Base-by-base conservation (phyloP, 2,888 invertebrate genomes). In the Gnatocerus cornutus region DNA sequence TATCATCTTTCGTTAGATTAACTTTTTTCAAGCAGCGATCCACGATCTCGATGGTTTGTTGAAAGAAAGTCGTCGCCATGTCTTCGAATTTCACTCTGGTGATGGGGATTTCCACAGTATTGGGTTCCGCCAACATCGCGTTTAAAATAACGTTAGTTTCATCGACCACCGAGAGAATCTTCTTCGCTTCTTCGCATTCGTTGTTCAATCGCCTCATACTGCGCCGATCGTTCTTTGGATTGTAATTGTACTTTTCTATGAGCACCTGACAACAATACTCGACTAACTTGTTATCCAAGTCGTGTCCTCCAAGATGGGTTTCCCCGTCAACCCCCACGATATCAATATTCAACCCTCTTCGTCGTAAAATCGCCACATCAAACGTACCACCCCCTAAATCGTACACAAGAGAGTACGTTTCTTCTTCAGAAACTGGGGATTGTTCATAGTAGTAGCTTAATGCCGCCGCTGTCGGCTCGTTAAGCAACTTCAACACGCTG, bases 371-470 rank as follows among this genome's bases (percentile, higher is more conserved):
- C 2, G 78, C 76, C 3, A 79, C 75, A 41, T 79, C 78, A 39
- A 78, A 77, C 2, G 79, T 79, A 12, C 78, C 78, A 6, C 78
- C 78, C 3, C 78, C 79, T 13, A 78, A 72, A 68, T 79, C 79
- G 50, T 72, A 78, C 43, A 78, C 76, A 6, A 77, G 39, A 13
- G 77, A 65, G 30, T 72, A 74, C 14, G 39, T 59, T 45, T 71
- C 71, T 12, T 65, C 45, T 3, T 69, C 70, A 9, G 9, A 16
- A 9, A 13, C 48, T 10, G 71, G 69, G n/a, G 59, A 55, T 5
- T 75, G 70, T 29, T 73, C 55, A 10, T 69, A 52, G 13, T 66
- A 65, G 53, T 74, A 78, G 5, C 76, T 71, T 7, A 78, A 29
- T 9, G 79, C 78, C 0, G 79, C 76, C 3, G 79, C 79, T 1